phyloP scores from a whole-genome alignment of 2,888 invertebrate species.

The Lamproptera curius region DNA sequence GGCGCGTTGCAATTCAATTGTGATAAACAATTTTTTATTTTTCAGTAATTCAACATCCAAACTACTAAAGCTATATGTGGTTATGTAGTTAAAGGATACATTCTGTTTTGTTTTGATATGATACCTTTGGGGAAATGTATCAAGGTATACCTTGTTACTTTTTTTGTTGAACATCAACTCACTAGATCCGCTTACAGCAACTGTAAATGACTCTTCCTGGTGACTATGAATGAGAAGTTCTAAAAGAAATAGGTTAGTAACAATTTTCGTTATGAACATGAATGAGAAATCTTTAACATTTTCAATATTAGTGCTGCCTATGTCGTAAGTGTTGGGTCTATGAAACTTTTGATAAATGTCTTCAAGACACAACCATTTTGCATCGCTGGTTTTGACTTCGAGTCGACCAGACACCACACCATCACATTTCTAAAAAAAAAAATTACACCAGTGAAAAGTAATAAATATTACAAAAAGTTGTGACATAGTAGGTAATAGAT shows the following conservation, averaged over 20 bases:
- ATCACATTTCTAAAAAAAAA: constrained; percentile 43
- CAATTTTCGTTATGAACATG: constrained; percentile 49
- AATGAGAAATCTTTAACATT: constrained; percentile 60
- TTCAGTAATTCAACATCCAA: constrained; percentile 54
- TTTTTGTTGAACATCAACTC: constrained; percentile 45
- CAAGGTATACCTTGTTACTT: constrained; percentile 39
- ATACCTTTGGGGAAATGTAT: constrained; percentile 37
- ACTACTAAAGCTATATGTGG: constrained; percentile 53
- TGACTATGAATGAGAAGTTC: constrained; percentile 57
- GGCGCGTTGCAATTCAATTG: constrained; percentile 35
- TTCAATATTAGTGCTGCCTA: constrained; percentile 58
- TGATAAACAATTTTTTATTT: constrained; percentile 48
- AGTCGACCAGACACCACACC: constrained; percentile 47
- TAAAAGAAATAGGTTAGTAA: constrained; percentile 47
- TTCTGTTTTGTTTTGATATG: constrained; percentile 35
- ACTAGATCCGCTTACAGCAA: constrained; percentile 43
- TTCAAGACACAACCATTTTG: constrained; percentile 53
- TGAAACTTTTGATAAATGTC: constrained; percentile 55
- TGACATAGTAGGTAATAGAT: no score
- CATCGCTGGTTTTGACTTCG: constrained; percentile 37
- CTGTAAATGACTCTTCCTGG: constrained; percentile 39
- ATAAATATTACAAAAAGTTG: no score
- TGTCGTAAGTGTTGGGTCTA: constrained; percentile 56
- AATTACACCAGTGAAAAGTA: no score
- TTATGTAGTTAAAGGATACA: constrained; percentile 39